These are phyloP conservation scores for Schizotus pectinicornis DNA, from an alignment of 2,888 invertebrate species.

Conservation along the genomic window DNA sequence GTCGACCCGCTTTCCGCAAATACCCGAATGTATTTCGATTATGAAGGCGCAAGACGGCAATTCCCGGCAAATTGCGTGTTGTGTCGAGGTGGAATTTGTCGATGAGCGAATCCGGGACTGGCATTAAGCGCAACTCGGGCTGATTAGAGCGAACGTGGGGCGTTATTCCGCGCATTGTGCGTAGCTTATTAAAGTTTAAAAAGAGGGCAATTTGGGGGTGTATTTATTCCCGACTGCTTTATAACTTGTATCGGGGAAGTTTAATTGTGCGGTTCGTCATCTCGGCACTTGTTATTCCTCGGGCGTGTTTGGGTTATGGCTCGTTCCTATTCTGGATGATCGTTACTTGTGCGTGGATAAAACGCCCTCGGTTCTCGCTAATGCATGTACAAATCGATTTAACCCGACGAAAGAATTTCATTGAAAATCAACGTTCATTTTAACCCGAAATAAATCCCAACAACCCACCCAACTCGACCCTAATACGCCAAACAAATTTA, in stretches of 20 bases:
- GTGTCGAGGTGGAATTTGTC: no score
- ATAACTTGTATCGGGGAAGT: constrained; percentile 32
- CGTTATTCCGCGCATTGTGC: constrained; percentile 6
- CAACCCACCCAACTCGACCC: no score
- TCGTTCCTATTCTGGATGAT: constrained; percentile 25
- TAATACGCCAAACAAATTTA: neutral
- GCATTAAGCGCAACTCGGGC: no score
- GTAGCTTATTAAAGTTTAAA: constrained; percentile 24
- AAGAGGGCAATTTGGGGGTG: constrained; percentile 14
- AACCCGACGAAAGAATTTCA: constrained; percentile 2
- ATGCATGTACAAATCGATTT: constrained; percentile 16
- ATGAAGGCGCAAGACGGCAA: no score
- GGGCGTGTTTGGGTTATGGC: constrained; percentile 27
- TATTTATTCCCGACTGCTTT: constrained; percentile 13
- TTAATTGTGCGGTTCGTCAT: constrained; percentile 37
- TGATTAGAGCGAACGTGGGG: no score
- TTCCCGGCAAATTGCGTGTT: no score
- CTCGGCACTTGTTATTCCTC: constrained; percentile 27
- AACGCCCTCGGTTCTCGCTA: constrained; percentile 7
- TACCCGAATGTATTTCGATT: no score
- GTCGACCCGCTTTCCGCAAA: no score
- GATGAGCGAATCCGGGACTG: no score
- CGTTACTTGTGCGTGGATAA: constrained; percentile 14
- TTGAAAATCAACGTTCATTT: constrained; percentile 6
- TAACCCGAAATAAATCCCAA: neutral